Conservation (phyloP, 2,888 invertebrate genomes). For the Sialis lutaria region DNA sequence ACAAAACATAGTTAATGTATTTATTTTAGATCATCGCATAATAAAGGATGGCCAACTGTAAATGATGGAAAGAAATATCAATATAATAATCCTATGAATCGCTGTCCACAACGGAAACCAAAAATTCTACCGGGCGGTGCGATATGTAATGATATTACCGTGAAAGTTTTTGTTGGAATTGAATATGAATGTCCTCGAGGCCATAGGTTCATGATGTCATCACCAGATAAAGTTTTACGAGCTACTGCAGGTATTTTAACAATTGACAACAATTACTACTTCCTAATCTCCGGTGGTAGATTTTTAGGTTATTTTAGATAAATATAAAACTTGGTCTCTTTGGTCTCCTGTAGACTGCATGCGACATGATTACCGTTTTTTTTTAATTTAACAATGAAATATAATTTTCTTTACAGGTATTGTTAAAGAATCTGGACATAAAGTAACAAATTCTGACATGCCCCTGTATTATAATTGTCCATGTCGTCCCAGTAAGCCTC, state of each 20-base stretch:
- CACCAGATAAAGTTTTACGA: slow-evolving; percentile 66
- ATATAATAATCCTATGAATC: background rate
- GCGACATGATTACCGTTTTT: no score
- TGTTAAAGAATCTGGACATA: slow-evolving; percentile 66
- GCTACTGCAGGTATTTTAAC: slow-evolving; percentile 36
- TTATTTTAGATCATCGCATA: slow-evolving; percentile 3
- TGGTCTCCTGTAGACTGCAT: no score
- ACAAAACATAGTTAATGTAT: background rate
- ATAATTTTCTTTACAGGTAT: slow-evolving; percentile 27
- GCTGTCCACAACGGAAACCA: slow-evolving; percentile 3
- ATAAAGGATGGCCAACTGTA: slow-evolving; percentile 7
- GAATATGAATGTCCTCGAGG: slow-evolving; percentile 97
- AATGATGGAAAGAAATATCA: slow-evolving; percentile 6
- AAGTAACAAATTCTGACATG: slow-evolving; percentile 77
- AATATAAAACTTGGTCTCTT: no score
- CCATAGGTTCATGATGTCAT: slow-evolving; percentile 86
- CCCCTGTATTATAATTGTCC: slow-evolving; percentile 76
- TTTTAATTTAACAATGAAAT: no score
- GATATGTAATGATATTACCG: slow-evolving; percentile 41
- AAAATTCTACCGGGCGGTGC: slow-evolving; percentile 12
- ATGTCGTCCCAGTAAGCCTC: slow-evolving; percentile 51
- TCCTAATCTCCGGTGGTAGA: no score
- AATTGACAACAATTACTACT: no score
- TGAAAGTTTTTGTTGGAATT: slow-evolving; percentile 86
- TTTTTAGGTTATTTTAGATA: no score